Conservation (phyloP, 1,140 invertebrate genomes). For the Teleopsis dalmanni region DNA sequence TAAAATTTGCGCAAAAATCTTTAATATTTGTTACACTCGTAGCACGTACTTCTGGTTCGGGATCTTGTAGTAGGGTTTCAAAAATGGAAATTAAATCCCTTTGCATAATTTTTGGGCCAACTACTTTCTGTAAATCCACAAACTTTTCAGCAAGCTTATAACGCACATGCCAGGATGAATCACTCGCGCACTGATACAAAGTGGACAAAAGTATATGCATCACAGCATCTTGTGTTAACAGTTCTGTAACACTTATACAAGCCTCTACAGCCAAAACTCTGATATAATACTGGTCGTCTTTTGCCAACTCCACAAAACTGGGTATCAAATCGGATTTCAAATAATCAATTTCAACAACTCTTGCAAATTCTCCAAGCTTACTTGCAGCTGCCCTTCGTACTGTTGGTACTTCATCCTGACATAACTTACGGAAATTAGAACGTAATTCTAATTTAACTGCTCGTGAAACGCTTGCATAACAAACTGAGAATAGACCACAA, state of each 20-base stretch:
- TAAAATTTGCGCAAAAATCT: constrained; percentile 94
- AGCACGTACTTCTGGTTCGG: constrained; percentile 95
- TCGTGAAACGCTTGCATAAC: constrained; percentile 63
- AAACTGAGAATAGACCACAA: constrained; percentile 81
- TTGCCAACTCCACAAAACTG: constrained; percentile 90
- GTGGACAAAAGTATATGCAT: constrained; percentile 78
- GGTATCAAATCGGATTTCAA: constrained; percentile 95
- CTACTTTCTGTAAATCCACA: constrained; percentile 80
- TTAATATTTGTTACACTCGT: constrained; percentile 90
- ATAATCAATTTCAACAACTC: constrained; percentile 94
- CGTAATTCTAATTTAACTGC: constrained; percentile 68
- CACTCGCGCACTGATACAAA: constrained; percentile 79
- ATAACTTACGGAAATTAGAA: constrained; percentile 87
- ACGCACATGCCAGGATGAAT: constrained; percentile 92
- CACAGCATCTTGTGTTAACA: constrained; percentile 76
- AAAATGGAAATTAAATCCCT: constrained; percentile 74
- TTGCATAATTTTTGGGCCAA: constrained; percentile 93
- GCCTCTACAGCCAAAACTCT: constrained; percentile 95
- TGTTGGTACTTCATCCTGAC: constrained; percentile 99
- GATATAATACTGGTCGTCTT: constrained; percentile 80
- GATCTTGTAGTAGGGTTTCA: constrained; percentile 87
- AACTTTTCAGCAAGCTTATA: constrained; percentile 99
- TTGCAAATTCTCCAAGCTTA: constrained; percentile 96
- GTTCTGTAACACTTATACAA: constrained; percentile 89
- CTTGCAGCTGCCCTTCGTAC: constrained; percentile 92